Evolutionary conservation across 2,888 invertebrate genomes (phyloP).

Genomic region (Hofmannophila pseudospretella): DNA sequence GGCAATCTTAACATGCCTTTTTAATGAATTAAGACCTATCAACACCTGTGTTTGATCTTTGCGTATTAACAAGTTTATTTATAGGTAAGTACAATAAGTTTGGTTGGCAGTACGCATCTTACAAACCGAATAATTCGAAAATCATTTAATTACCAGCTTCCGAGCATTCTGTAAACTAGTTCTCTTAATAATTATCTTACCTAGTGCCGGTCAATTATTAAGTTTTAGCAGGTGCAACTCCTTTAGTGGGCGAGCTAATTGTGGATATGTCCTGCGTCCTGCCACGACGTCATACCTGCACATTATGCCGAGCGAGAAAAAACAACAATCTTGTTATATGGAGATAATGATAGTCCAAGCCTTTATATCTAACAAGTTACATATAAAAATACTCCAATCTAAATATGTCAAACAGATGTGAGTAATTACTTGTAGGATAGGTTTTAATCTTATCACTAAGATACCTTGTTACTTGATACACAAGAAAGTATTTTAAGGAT

Average conservation of each 20-base stretch:
- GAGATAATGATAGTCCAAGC: constrained; percentile 45
- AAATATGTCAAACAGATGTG: constrained; percentile 40
- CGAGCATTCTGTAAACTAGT: constrained; percentile 27
- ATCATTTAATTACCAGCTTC: constrained; percentile 7
- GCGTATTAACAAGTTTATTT: no score
- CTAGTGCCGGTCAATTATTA: constrained; percentile 40
- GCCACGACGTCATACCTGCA: constrained; percentile 43
- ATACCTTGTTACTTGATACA: constrained; percentile 6
- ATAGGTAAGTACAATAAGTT: no score
- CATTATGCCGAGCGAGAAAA: constrained; percentile 46
- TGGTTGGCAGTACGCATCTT: no score
- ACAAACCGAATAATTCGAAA: no score
- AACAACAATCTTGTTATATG: constrained; percentile 42
- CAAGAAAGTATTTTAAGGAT: not conserved
- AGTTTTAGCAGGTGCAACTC: constrained; percentile 65
- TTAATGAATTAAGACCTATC: no score
- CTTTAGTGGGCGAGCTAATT: constrained; percentile 55
- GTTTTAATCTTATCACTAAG: not conserved
- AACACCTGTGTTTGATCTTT: no score
- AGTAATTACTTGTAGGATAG: no score
- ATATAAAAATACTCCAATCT: constrained; percentile 24
- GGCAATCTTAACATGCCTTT: no score
- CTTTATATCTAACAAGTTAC: constrained; percentile 22
- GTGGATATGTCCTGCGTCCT: constrained; percentile 32
- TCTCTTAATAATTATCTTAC: constrained; percentile 45